A percentile compares a stretch with the other conserved stretches of the same genome.
These are phyloP conservation scores for Diploptera punctata DNA, from an alignment of 2,888 invertebrate genomes.

Conservation along the genomic window DNA sequence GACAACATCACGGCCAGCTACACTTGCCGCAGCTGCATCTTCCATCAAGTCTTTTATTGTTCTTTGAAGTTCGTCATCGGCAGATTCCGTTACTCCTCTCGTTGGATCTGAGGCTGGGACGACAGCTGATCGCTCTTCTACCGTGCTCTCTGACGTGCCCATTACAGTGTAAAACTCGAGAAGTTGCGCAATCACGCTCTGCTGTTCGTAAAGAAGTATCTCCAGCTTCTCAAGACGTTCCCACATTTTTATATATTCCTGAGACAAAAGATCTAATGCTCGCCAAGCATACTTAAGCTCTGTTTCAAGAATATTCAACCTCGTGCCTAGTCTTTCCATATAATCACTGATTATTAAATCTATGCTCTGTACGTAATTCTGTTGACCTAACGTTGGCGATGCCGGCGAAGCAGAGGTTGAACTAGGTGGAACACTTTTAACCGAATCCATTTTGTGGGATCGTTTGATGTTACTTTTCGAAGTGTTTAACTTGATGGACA, in stretches of 20 bases:
- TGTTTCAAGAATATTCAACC: constrained; percentile 86
- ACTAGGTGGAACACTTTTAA: constrained; percentile 24
- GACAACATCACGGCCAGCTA: constrained; percentile 18
- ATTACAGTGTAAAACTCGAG: constrained; percentile 77
- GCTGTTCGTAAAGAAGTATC: constrained; percentile 85
- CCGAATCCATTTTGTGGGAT: constrained; percentile 31
- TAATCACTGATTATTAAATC: constrained; percentile 80
- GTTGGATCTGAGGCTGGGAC: constrained; percentile 44
- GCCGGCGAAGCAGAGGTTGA: constrained; percentile 31
- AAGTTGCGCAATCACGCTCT: constrained; percentile 87
- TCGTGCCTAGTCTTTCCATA: constrained; percentile 88
- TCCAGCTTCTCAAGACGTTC: constrained; percentile 88
- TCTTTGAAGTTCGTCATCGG: constrained; percentile 24
- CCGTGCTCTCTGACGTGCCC: constrained; percentile 58
- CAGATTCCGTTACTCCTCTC: constrained; percentile 11
- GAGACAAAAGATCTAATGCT: constrained; percentile 86
- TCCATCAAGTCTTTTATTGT: constrained; percentile 34
- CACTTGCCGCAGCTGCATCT: constrained; percentile 32
- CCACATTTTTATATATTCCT: constrained; percentile 95
- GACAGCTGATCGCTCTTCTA: constrained; percentile 52
- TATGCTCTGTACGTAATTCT: constrained; percentile 43
- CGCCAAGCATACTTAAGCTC: constrained; percentile 94
- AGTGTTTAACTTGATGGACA: too few species aligned
- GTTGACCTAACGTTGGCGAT: constrained; percentile 34
- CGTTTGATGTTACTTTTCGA: too few species aligned